Evolutionary conservation across 2,888 invertebrate species (phyloP).

Genomic region (Parasteatoda lunata): DNA sequence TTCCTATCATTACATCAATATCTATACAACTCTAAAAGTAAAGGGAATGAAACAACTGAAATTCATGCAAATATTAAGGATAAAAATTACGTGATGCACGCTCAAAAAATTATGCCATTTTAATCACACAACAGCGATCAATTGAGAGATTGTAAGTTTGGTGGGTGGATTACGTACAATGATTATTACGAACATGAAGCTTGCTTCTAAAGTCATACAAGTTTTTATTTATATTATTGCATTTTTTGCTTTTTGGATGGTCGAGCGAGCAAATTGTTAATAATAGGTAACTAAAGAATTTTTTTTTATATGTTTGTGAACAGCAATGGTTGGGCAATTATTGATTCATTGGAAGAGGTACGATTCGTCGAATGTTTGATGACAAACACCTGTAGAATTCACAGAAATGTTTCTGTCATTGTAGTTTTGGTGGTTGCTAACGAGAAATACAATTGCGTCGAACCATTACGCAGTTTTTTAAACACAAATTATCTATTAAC

Average conservation of each 20-base stretch:
- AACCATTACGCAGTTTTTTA: too few relatives aligned
- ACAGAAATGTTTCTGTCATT: conserved; percentile 30
- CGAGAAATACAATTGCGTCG: not conserved
- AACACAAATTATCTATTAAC: too few relatives aligned
- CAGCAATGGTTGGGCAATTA: conserved; percentile 15
- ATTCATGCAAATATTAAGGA: not conserved
- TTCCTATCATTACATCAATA: not conserved
- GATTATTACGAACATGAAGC: not conserved
- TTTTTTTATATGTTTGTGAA: conserved; percentile 27
- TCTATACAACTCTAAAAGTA: not conserved
- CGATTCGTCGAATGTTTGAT: not conserved
- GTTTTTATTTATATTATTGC: not conserved
- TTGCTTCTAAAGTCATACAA: not conserved
- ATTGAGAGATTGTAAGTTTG: not conserved
- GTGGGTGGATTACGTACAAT: conserved; percentile 1
- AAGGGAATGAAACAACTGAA: not conserved
- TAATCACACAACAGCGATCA: conserved; percentile 11
- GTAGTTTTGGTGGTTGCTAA: conserved; percentile 20
- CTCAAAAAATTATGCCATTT: conserved; percentile 9
- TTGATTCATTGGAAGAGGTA: conserved; percentile 31
- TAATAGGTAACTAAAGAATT: conserved; percentile 32
- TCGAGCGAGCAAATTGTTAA: conserved; percentile 43
- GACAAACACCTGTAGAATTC: conserved; percentile 35
- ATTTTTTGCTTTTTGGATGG: not conserved
- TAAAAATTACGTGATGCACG: conserved; percentile 1